Base-by-base conservation (phyloP, 2,888 invertebrate genomes). In the Palloptera scutellata region DNA sequence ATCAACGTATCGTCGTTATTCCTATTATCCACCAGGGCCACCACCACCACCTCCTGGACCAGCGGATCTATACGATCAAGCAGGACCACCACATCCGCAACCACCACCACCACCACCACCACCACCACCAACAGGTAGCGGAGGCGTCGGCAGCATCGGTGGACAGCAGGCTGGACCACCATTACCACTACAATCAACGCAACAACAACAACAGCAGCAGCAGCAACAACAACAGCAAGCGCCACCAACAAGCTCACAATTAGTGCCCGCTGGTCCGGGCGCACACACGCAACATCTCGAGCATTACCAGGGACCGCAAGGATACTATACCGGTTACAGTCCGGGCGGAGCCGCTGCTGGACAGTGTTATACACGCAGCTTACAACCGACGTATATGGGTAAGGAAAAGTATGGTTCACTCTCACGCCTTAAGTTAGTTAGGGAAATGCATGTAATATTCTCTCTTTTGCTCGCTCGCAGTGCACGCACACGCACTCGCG, bases 291-390 rank as follows among this genome's bases (percentile, higher is more conserved):
- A 87, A 65, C 86, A 86, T 70, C 79, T 86, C 68, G 86, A 86
- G 63, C 86, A 86, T 72, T 87, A 88, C 77, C 87, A 89, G 13
- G 86, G 89, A 69, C 86, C 88, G 72, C 87, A 87, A 40, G 81
- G 80, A 66, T 89, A 89, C 77, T 89, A 89, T 85, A 86, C 87
- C 53, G 85, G 87, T 41, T 88, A 88, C 74, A 80, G 82, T 76
- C 85, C 86, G 19, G 84, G 83, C 55, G 86, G 86, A 48, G 74
- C 73, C 63, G 78, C 78, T 70, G 75, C 78, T 55, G 80, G 79
- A 48, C 87, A 87, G 72, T 89, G 89, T 79, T 89, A 89, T 76
- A 85, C 89, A 71, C 88, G 92, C 72, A 83, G 83, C 70, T 79
- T 84, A 68, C 84, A 84, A 75, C 80, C 80, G 74, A 83, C 85